Percentiles rank a stretch among this genome's conserved stretches.
Conservation (phyloP, 37 sponge, comb jelly and placozoan species). For the Crambe crambe region DNA sequence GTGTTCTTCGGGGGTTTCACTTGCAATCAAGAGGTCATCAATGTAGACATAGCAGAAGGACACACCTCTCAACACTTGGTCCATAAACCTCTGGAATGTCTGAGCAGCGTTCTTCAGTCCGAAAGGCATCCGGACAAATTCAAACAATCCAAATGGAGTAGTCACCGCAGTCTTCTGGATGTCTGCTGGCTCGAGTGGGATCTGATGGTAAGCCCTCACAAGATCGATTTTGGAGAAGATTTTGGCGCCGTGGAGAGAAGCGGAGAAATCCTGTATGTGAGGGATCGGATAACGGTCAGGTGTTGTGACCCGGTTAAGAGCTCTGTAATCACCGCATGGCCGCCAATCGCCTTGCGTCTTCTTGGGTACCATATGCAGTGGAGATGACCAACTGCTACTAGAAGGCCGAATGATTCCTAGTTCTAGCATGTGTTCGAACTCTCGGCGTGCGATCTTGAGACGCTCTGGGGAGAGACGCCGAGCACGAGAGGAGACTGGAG, state of each 20-base stretch:
- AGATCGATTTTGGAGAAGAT: no score
- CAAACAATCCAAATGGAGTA: no score
- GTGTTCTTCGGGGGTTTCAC: no score
- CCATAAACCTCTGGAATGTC: no score
- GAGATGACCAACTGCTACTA: constrained; percentile 64
- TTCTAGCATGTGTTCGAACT: constrained; percentile 74
- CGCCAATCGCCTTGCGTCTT: constrained; percentile 61
- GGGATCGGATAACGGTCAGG: constrained; percentile 75
- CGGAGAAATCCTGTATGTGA: constrained; percentile 68
- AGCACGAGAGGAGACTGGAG: constrained; percentile 59
- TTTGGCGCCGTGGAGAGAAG: constrained; percentile 60
- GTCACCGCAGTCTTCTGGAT: no score
- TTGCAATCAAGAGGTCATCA: no score
- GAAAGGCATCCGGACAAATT: no score
- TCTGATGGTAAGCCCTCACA: no score
- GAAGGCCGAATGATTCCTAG: constrained; percentile 69
- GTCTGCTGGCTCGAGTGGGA: no score
- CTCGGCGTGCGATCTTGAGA: constrained; percentile 37
- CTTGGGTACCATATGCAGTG: constrained; percentile 75
- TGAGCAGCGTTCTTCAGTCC: no score
- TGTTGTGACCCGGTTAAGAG: constrained; percentile 58
- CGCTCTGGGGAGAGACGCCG: constrained; percentile 58
- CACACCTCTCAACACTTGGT: no score
- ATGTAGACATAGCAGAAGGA: no score
- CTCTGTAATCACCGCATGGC: constrained; percentile 77